Percentiles rank a stretch among this genome's conserved stretches.
These are phyloP conservation scores for Otis tarda DNA, from an alignment of 2,113 vertebrate species.

Conservation along the genomic window DNA sequence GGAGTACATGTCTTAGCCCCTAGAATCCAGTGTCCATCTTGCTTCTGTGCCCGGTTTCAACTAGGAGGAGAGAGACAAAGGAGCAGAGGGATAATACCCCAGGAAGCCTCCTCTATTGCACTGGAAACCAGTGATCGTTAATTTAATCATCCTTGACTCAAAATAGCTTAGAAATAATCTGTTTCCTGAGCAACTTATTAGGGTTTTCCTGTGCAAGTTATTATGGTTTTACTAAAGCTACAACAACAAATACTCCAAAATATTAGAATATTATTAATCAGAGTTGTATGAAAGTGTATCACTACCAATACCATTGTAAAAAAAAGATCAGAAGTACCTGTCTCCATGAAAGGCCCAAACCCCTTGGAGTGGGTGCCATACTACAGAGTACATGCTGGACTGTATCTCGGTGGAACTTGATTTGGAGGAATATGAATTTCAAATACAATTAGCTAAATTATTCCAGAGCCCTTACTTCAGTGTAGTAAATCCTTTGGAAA, in stretches of 20 bases:
- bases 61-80: not conserved
- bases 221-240: not conserved
- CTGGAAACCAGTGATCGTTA: not conserved
- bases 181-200: not conserved
- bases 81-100: not conserved
- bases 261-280: not conserved
- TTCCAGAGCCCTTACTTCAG: not conserved
- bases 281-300: not conserved
- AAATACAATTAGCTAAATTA: not conserved
- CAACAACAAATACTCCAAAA: not conserved
- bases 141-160: not conserved
- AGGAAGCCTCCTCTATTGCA: too few species aligned
- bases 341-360: not conserved
- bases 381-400: not conserved
- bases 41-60: not conserved
- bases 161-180: not conserved
- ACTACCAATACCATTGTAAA: not conserved
- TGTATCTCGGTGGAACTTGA: not conserved
- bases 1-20: not conserved
- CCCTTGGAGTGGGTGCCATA: not conserved
- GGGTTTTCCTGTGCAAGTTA: not conserved
- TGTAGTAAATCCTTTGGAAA: not conserved
- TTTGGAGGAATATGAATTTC: not conserved
- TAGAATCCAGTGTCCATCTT: not conserved
- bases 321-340: not conserved